Conservation (phyloP, 2,888 invertebrate species). For the Allolobophora icterica region DNA sequence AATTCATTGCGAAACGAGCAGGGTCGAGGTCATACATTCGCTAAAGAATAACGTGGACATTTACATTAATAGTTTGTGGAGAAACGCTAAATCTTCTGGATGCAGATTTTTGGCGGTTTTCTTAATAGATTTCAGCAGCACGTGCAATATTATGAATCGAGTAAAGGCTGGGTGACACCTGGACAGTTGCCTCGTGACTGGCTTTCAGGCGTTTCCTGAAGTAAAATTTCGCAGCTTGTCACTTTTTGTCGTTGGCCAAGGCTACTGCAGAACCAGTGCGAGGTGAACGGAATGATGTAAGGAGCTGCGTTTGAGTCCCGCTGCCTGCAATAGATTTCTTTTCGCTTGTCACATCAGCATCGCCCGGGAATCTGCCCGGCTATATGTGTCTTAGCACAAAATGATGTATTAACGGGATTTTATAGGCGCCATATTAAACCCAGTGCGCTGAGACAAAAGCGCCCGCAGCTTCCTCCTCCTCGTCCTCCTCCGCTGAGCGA, state of each 20-base stretch:
- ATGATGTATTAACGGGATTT: slow-evolving; percentile 11
- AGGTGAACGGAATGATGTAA: background rate
- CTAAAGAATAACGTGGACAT: too few species aligned
- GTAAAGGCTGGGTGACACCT: too few species aligned
- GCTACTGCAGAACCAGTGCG: background rate
- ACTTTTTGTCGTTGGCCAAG: too few species aligned
- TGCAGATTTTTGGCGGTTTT: too few species aligned
- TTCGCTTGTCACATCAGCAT: background rate
- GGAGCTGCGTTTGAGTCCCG: background rate
- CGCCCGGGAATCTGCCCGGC: background rate
- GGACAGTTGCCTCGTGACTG: background rate
- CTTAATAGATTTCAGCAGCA: too few species aligned
- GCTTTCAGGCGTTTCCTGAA: background rate
- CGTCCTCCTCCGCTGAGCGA: background rate
- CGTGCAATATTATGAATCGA: too few species aligned
- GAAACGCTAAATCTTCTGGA: too few species aligned
- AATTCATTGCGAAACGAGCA: too few species aligned
- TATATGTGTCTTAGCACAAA: background rate
- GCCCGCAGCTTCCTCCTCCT: background rate
- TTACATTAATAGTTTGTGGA: too few species aligned
- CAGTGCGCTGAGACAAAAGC: background rate
- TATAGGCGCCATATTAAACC: background rate
- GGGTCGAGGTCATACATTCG: too few species aligned
- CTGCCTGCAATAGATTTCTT: background rate
- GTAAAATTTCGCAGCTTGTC: too few species aligned